Evolutionary conservation across 2,888 invertebrate species (phyloP).

Genomic region (Nomada goodeniana): DNA sequence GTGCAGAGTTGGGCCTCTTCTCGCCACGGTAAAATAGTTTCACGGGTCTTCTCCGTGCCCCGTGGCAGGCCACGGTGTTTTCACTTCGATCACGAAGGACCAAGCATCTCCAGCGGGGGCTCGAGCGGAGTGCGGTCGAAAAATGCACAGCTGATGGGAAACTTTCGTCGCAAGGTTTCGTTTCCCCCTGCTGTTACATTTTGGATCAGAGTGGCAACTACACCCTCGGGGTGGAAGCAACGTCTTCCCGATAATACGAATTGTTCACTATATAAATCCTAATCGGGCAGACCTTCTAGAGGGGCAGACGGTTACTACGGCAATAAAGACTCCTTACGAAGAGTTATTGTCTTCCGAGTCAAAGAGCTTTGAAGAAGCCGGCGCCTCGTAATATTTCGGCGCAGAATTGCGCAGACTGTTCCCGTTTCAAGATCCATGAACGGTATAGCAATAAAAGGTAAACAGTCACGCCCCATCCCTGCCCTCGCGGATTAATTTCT

Average conservation of each 20-base stretch:
- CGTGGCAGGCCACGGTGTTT: conserved; percentile 25
- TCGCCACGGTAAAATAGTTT: conserved; percentile 21
- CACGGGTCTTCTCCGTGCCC: conserved; percentile 42
- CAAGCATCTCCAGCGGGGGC: conserved; percentile 49
- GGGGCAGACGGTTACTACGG: background rate
- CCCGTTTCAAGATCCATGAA: conserved; percentile 23
- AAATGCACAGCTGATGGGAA: background rate
- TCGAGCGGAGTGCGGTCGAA: conserved; percentile 33
- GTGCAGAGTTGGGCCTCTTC: conserved; percentile 29
- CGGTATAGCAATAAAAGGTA: conserved; percentile 28
- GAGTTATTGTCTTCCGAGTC: conserved; percentile 30
- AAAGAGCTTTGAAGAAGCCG: conserved; percentile 25
- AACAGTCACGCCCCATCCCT: conserved; percentile 47
- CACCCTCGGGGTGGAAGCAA: no score
- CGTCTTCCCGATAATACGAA: conserved; percentile 2
- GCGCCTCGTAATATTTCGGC: conserved; percentile 39
- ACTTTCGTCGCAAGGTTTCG: background rate
- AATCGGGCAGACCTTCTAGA: background rate
- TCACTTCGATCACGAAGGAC: conserved; percentile 56
- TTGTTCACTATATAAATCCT: background rate
- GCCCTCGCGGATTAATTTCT: conserved; percentile 69
- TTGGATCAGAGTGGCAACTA: background rate
- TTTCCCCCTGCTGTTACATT: background rate
- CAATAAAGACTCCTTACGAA: conserved; percentile 2
- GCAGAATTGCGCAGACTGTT: conserved; percentile 35